Evolutionary conservation across 2,888 invertebrate species (phyloP), one percentile per base, ranked within the genome.

Genomic region (Drosophila falleni): DNA sequence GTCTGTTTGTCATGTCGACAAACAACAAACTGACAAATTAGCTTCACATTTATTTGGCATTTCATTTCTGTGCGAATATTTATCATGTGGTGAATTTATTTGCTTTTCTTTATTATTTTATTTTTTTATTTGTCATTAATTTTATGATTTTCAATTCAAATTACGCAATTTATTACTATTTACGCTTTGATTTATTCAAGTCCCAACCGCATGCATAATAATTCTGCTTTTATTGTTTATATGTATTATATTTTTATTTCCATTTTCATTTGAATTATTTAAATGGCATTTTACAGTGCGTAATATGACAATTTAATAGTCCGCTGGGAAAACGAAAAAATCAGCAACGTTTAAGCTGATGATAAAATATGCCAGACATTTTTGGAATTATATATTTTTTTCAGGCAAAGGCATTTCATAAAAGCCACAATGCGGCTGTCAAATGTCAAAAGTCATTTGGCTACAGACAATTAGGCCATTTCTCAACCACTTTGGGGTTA

Each of bases 11-110:
- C 81, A 50, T 33, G 33, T 33, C 4, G 26, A 64, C 54, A 54
- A 51, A 62, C 54, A 66, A 50, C 67, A 73, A 74, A 56, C 68
- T 82, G 83, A 88, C 86, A 85, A 85, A 85, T 85, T 88, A 86
- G 88, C 88, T 74, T 86, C 69, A 51, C 73, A 76, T 74, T 65
- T 76, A 68, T 81, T 80, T 80, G 70, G 50, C 74, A 86, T 80
- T 77, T 65, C 51, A 71, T 69, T 69, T 58, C 19, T 47, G 33
- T 60, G 65, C 41, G 23, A 59, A 42, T 63, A 51, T 71, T 71
- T 66, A 61, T 74, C 29, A 39, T 47, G 26, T 46, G 41, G 46
- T 31, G 11, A 49, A 50, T 42, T 55, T 26, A 11, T 33, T 50
- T 41, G 49, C 61, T 49, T 53, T 49, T n/a, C 10, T 64, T 60